Evolutionary conservation across 2,888 invertebrate species (phyloP).

Genomic region (Rugalucina vietnamica): DNA sequence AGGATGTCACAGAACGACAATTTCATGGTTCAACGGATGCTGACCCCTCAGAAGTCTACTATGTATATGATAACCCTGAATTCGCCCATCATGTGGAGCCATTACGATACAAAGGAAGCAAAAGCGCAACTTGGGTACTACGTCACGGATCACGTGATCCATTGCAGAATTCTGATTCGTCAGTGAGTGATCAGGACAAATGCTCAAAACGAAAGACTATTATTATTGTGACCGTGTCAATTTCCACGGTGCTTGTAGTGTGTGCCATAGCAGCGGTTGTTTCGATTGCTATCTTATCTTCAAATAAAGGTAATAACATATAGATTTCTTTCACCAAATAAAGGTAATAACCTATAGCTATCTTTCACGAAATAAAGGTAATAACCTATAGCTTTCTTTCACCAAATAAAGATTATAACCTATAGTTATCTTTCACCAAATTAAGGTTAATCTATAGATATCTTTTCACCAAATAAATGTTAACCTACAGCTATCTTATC

Average conservation of each 20-base stretch:
- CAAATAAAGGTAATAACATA: background rate
- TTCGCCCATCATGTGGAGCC: background rate
- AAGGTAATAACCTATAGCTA: too few relatives aligned
- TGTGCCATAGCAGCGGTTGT: background rate
- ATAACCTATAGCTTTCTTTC: too few relatives aligned
- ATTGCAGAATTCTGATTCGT: background rate
- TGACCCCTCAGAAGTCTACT: background rate
- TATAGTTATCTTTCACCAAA: too few relatives aligned
- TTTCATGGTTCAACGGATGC: too few relatives aligned
- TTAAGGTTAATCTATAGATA: too few relatives aligned
- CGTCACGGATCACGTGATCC: background rate
- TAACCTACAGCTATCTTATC: too few relatives aligned
- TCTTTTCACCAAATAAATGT: too few relatives aligned
- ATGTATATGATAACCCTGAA: background rate
- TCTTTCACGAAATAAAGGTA: too few relatives aligned
- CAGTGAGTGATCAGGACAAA: background rate
- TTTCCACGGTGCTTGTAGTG: background rate
- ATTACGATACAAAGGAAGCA: background rate
- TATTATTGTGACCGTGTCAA: background rate
- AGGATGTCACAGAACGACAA: too few relatives aligned
- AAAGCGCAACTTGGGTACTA: background rate
- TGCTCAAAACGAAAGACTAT: background rate
- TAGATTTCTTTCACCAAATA: too few relatives aligned
- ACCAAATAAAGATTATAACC: too few relatives aligned
- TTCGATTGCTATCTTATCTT: background rate